Conservation (phyloP, 2,113 vertebrate species). For the Gavia stellata region DNA sequence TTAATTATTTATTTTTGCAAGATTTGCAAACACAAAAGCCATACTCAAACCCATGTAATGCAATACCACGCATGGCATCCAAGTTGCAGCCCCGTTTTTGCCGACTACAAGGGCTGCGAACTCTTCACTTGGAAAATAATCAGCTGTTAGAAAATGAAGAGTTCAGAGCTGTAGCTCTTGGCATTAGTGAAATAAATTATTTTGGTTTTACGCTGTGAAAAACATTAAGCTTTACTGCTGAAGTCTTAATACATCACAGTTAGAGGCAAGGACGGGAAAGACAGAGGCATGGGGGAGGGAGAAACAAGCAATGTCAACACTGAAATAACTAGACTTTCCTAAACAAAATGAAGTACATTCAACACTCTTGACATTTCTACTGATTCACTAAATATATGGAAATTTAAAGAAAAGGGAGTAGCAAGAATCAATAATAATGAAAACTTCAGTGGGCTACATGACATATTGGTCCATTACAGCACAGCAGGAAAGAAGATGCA, state of each 20-base stretch:
- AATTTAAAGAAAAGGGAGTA: neutral
- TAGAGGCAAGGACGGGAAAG: neutral
- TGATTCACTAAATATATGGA: neutral
- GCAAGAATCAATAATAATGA: neutral
- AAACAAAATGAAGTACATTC: neutral
- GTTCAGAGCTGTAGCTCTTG: neutral
- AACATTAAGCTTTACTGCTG: neutral
- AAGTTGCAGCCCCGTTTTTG: neutral
- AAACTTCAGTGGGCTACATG: neutral
- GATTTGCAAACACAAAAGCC: neutral
- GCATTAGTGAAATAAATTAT: neutral
- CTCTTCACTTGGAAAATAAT: neutral
- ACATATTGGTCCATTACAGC: constrained; percentile 2
- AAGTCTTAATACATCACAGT: neutral
- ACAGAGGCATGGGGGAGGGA: neutral
- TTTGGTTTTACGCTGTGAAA: neutral
- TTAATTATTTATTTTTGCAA: neutral
- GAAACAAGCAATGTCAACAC: neutral
- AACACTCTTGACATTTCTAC: neutral
- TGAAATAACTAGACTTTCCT: neutral
- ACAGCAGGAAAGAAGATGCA: constrained; percentile 30
- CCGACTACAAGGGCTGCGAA: neutral
- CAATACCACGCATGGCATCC: neutral
- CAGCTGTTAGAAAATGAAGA: neutral
- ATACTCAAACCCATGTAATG: neutral